Base-by-base conservation (phyloP, 2,797 vertebrate genomes). In the Sandelia bainsii region DNA sequence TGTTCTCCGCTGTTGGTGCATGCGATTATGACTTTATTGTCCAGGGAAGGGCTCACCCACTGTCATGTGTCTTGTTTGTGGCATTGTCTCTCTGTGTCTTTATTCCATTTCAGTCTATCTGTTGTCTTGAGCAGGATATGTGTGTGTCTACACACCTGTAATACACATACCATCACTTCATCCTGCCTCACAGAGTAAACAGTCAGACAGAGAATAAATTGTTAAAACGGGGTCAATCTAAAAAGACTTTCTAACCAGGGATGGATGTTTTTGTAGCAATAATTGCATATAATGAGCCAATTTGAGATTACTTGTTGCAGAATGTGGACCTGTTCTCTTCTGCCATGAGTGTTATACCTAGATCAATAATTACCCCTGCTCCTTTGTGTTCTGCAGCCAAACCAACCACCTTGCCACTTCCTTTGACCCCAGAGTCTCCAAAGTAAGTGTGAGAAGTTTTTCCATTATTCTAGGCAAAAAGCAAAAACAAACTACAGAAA, bases 341-440 rank as follows among this genome's bases (percentile, higher is more conserved):
- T 92, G 86, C 92, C 71, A 53, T 89, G 83, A 89, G 79, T 94
- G 93, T 93, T 63, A 84, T 91, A 90, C 77, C 79, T 93, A 94
- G 94, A 90, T 94, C 91, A 95, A 94, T 95, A 95, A 95, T 95
- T 94, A 94, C 91, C 92, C 91, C 92, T 95, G 92, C 94, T 94
- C 93, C 93, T 96, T 94, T 95, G 79, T 93, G 93, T 94, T 93
- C 94, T 96, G 93, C 96, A 99, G 98, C 96, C 96, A 98, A 97
- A 97, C 96, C 97, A 97, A 97, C 96, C 95, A 98, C 94, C 96
- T 96, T 99, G 96, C 96, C 98, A 94, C 98, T 99, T 96, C 98
- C 98, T 94, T 95, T 99, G 98, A 99, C 97, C 81, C 98, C 98
- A 83, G 98, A 99, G 95, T 98, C 98, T 96, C 97, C 97, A 98